Evolutionary conservation across 2,113 vertebrate genomes (phyloP).

Genomic region (Micromys minutus): DNA sequence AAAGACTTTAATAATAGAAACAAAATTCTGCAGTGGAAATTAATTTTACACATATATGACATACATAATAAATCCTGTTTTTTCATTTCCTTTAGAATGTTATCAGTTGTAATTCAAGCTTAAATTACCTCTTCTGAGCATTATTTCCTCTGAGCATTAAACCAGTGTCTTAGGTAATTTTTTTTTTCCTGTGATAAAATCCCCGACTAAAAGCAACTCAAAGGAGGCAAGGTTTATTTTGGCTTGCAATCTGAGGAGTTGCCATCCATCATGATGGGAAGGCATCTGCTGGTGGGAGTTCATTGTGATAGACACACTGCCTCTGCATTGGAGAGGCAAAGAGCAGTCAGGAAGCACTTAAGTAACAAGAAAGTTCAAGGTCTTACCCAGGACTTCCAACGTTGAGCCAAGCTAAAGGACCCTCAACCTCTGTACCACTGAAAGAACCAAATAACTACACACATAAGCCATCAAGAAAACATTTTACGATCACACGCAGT

Average conservation of each 20-base stretch:
- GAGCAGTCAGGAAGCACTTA: not conserved
- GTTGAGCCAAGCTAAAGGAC: not conserved
- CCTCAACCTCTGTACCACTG: not conserved
- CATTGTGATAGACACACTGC: not conserved
- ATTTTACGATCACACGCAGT: not conserved
- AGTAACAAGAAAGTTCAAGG: not conserved
- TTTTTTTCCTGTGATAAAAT: not conserved
- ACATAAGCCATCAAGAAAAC: not conserved
- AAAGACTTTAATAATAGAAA: conserved; percentile 29
- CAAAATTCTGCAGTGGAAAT: conserved; percentile 34
- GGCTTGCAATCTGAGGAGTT: not conserved
- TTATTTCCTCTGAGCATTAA: not conserved
- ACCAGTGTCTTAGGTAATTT: not conserved
- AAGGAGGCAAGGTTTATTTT: not conserved
- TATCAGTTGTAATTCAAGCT: conserved; percentile 43
- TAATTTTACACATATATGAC: conserved; percentile 21
- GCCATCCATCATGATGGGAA: not conserved
- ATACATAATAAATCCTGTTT: conserved; percentile 20
- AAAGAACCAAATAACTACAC: not conserved
- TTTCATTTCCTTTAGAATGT: conserved; percentile 42
- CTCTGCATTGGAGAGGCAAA: not conserved
- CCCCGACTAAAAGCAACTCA: not conserved
- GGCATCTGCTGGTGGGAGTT: not conserved
- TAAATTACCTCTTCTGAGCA: conserved; percentile 5
- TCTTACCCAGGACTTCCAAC: not conserved